Conservation (phyloP, 2,113 vertebrate genomes). For the Trichechus manatus region DNA sequence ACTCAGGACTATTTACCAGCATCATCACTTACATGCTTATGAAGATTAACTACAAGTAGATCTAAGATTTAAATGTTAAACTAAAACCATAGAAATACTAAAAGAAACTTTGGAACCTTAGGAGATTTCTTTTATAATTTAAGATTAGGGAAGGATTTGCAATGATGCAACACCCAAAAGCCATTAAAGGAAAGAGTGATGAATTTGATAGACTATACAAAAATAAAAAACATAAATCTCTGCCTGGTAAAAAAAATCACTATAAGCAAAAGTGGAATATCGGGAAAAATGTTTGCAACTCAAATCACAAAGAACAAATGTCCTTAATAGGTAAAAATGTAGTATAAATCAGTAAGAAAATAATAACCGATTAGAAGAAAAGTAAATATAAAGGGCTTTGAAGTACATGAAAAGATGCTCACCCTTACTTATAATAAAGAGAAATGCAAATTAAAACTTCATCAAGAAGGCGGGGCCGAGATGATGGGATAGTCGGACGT, state of each 20-base stretch:
- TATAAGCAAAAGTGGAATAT: neutral
- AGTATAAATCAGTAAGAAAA: neutral
- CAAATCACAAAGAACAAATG: neutral
- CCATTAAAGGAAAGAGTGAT: neutral
- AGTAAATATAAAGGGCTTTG: neutral
- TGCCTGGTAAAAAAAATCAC: neutral
- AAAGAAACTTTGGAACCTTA: neutral
- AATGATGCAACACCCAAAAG: neutral
- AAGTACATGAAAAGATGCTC: neutral
- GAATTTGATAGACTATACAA: neutral
- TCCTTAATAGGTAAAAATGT: neutral
- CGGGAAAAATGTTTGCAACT: neutral
- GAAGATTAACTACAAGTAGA: neutral
- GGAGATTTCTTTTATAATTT: neutral
- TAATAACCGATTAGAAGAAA: neutral
- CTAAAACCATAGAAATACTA: neutral
- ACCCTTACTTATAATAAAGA: neutral
- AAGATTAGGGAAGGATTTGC: neutral
- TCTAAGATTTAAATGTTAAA: neutral
- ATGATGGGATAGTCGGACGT: no score
- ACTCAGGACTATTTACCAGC: neutral
- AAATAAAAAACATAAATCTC: neutral
- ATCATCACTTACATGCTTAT: neutral
- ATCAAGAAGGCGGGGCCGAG: no score
- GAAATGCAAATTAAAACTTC: slow-evolving; percentile 36